Base-by-base conservation (phyloP, 2,113 vertebrate genomes). In the Bufo bufo region DNA sequence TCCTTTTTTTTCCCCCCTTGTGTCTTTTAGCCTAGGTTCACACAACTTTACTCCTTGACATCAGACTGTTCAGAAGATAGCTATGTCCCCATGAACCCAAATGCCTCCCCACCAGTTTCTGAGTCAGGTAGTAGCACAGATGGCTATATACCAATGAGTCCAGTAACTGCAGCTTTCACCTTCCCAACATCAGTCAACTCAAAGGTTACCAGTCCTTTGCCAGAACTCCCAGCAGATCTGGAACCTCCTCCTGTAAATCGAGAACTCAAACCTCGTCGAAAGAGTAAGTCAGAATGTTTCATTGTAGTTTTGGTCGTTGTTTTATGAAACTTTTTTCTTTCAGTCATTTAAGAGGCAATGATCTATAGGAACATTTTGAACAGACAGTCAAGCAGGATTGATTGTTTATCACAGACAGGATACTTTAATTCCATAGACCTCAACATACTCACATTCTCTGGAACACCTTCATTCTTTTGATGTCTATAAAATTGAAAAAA, bases 91-190 rank as follows among this genome's bases (percentile, higher is more conserved):
- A 99, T 99, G 98, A 93, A 91, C 12, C 95, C 96, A 80, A 93
- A 92, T 83, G 89, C 91, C 3, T 95, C 95, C 2, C 91, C 95
- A 0, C 92, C 94, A 0, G 72, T 92, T 0, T 87, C 92, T 0
- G n/a, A 87, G 82, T 33, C 93, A 0, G 89, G 93, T 33, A 77
- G 78, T 50, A 94, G 94, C 10, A 90, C 93, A 0, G 97, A 99
- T 0, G 96, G 96, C 23, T 99, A 99, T 94, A 96, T 99, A 89
- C 97, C 97, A 63, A 99, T 99, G 98, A 98, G 94, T 86, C 97
- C 97, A 0, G 84, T 91, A 87, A 92, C 92, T 0, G 90, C 93
- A 63, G 90, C 91, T 0, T 93, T 95, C 11, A 91, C 93, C 59
- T 92, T 92, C 77, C 84, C 93, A 0, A 89, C 92, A 0, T 83